Evolutionary conservation across 2,888 invertebrate genomes (phyloP).

Genomic region (Synanthedon vespiformis): DNA sequence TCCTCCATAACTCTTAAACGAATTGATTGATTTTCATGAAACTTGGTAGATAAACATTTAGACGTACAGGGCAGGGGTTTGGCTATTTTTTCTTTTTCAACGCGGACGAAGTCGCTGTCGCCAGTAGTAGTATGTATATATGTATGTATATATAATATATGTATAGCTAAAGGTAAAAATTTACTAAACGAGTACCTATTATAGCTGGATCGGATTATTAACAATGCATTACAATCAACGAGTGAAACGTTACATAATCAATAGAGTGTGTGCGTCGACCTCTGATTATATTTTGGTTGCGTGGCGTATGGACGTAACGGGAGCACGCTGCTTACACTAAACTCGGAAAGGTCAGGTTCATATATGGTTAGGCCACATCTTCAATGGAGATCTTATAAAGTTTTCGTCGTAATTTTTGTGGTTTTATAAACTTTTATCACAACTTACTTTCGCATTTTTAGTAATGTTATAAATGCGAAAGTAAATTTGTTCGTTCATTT

Average conservation of each 20-base stretch:
- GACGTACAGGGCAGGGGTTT: no score
- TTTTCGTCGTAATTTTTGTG: no score
- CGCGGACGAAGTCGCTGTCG: no score
- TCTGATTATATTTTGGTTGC: neutral
- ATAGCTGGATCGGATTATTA: neutral
- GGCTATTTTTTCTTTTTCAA: no score
- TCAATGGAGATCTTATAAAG: neutral
- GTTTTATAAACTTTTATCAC: neutral
- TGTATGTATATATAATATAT: no score
- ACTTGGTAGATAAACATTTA: no score
- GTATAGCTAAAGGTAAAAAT: neutral
- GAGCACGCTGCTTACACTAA: conserved; percentile 12
- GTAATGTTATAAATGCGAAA: no score
- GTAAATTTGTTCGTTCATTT: no score
- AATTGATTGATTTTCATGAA: no score
- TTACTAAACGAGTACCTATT: neutral
- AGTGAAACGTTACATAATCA: conserved; percentile 5
- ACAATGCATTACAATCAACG: conserved; percentile 1
- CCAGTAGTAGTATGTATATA: no score
- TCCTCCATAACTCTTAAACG: no score
- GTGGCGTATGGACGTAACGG: conserved; percentile 13
- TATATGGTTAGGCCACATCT: conserved; percentile 10
- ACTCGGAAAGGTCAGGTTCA: conserved; percentile 20
- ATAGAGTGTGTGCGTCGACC: conserved; percentile 9
- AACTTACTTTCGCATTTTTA: no score